phyloP scores from a whole-genome alignment of 2,888 invertebrate genomes.

The Temnothorax unifasciatus region DNA sequence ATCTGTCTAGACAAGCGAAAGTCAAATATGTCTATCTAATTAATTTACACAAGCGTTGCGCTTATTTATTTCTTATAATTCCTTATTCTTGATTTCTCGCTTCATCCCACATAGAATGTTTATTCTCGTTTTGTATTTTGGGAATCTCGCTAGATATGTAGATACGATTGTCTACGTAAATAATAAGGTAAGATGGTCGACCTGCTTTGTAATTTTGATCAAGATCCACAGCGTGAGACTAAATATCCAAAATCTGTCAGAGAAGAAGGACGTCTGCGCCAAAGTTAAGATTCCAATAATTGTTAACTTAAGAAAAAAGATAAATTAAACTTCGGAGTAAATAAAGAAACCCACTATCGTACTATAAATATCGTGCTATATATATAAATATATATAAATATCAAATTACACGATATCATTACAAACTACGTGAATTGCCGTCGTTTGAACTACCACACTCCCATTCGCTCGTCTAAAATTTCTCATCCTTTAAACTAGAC shows the following conservation, averaged over 20 bases:
- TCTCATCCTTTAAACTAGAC: constrained; percentile 37
- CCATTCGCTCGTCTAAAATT: background rate
- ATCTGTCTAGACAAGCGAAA: constrained; percentile 53
- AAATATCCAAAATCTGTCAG: background rate
- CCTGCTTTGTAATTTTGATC: background rate
- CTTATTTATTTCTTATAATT: constrained; percentile 64
- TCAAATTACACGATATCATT: background rate
- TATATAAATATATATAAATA: background rate
- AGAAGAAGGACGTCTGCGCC: background rate
- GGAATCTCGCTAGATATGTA: background rate
- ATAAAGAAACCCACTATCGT: background rate
- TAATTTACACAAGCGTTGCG: constrained; percentile 47
- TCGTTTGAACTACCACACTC: background rate
- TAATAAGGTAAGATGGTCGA: background rate
- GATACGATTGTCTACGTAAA: background rate
- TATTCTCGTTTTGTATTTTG: background rate
- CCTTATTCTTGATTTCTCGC: background rate
- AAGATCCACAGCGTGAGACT: background rate
- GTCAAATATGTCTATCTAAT: constrained; percentile 60
- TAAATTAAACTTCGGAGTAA: background rate
- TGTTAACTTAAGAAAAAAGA: background rate
- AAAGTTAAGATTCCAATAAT: constrained; percentile 5
- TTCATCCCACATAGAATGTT: background rate
- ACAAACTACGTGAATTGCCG: too few species aligned
- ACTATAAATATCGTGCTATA: background rate